Evolutionary conservation across 1,140 invertebrate genomes (phyloP), one percentile per base, ranked within the genome.

Genomic region (Samia ricini): DNA sequence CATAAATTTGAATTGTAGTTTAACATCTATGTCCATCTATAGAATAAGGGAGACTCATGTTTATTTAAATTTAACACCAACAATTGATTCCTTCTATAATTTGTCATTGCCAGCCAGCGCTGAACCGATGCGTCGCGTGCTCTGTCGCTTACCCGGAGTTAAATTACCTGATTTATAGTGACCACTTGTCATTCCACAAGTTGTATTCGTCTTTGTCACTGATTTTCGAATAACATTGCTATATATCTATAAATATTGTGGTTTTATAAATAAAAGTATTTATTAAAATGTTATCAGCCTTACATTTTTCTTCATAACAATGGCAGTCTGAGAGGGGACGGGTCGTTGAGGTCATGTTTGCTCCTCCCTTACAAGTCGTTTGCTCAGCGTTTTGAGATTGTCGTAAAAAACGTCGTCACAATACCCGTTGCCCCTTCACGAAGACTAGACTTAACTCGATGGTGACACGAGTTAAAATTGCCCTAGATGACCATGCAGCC

Each of bases 111-210:
- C 61, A 29, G 26, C 21, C 23, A 12, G 24, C 42, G 12, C 21
- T 29, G 63, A 18, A 51, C 36, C 36, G 36, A 60, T 50, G 52
- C 63, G 18, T 56, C 4, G 56, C 63, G 63, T 51, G 60, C 49
- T 10, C 33, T 42, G 51, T 56, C 21, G 36, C 21, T 19, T 33
- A 48, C 50, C 59, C 57, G 60, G 51, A 56, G 1, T 64, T 49
- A 64, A 64, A 57, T 64, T 56, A 57, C 24, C 57, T 64, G 60
- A 64, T 64, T 64, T 64, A 64, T 64, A 21, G 63, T n/a, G 29
- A 29, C 63, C 24, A 64, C 63, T 50, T 50, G 49, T 64, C 63
- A 64, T 64, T 64, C 51, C 15, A 15, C 6, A 42, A n/a, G 49
- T 15, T 64, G 60, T 55, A 64, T 64, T 60, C 60, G 26, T 60